These are phyloP conservation scores for Sweltsa coloradensis DNA, from an alignment of 1,140 invertebrate species.

Conservation along the genomic window DNA sequence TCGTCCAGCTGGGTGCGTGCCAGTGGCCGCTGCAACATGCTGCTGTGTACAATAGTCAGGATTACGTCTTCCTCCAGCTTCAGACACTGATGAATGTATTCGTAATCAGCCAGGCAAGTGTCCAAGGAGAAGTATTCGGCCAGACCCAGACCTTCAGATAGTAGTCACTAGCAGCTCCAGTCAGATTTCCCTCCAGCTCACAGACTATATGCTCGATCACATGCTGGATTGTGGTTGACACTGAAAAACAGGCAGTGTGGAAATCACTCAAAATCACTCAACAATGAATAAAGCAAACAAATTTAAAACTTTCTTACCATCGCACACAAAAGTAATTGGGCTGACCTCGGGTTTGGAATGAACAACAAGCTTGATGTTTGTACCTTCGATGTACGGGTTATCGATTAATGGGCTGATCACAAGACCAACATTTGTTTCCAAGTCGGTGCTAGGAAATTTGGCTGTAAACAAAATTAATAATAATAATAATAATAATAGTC, in stretches of 20 bases:
- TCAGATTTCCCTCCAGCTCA: conserved; percentile 57
- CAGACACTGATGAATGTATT: conserved; percentile 87
- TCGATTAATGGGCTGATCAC: conserved; percentile 71
- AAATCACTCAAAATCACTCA: not conserved
- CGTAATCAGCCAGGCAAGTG: conserved; percentile 68
- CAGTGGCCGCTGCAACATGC: conserved; percentile 46
- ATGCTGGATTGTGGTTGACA: conserved; percentile 74
- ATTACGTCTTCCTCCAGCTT: conserved; percentile 85
- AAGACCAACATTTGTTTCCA: conserved; percentile 61
- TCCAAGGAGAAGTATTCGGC: conserved; percentile 65
- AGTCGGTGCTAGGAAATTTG: conserved; percentile 51
- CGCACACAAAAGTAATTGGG: conserved; percentile 74
- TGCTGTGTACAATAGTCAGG: conserved; percentile 56
- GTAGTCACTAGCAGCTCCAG: conserved; percentile 51
- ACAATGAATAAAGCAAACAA: not conserved
- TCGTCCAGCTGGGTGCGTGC: too few species aligned
- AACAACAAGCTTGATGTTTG: conserved; percentile 76
- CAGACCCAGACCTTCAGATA: conserved; percentile 61
- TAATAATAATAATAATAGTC: too few species aligned
- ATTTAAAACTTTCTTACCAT: conserved; percentile 43
- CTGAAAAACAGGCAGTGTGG: conserved; percentile 52
- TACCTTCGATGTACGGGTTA: conserved; percentile 57
- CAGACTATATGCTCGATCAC: conserved; percentile 78
- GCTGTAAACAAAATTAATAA: conserved; percentile 39
- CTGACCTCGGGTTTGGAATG: conserved; percentile 45